Evolutionary conservation across 2,888 invertebrate genomes (phyloP).

Genomic region (Pammene aurita): DNA sequence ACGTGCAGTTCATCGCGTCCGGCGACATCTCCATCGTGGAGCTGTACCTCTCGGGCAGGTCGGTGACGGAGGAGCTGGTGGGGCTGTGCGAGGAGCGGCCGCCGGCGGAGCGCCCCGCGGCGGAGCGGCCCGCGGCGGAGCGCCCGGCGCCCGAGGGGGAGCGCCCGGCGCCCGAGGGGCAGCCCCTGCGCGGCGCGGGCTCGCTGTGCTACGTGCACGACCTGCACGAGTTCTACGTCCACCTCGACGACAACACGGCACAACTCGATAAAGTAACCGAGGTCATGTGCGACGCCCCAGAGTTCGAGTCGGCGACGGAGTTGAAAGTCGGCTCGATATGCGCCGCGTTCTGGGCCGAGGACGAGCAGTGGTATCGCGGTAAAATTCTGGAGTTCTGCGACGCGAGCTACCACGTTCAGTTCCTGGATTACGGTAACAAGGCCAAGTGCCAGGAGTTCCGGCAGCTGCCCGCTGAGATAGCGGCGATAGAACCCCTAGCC

Average conservation of each 20-base stretch:
- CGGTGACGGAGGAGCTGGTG: slow-evolving; percentile 85
- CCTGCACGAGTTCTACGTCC: slow-evolving; percentile 89
- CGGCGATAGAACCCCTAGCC: slow-evolving; percentile 83
- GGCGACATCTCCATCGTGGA: slow-evolving; percentile 86
- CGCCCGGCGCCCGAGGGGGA: slow-evolving; percentile 73
- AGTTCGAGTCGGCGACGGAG: slow-evolving; percentile 78
- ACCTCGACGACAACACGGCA: slow-evolving; percentile 81
- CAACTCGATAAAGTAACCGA: slow-evolving; percentile 85
- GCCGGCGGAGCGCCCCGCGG: slow-evolving; percentile 60
- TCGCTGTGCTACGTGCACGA: slow-evolving; percentile 87
- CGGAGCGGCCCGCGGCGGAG: too few relatives aligned
- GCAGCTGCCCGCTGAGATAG: slow-evolving; percentile 84
- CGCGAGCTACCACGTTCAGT: slow-evolving; percentile 83
- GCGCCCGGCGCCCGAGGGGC: slow-evolving; percentile 72
- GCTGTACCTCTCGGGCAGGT: slow-evolving; percentile 84
- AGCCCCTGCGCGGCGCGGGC: slow-evolving; percentile 79
- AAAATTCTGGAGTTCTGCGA: slow-evolving; percentile 84
- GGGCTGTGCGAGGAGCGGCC: slow-evolving; percentile 76
- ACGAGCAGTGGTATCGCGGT: slow-evolving; percentile 87
- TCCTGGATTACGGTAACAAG: slow-evolving; percentile 88
- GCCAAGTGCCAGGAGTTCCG: slow-evolving; percentile 84
- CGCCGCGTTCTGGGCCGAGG: slow-evolving; percentile 86
- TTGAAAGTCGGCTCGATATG: slow-evolving; percentile 84
- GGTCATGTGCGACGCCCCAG: slow-evolving; percentile 77
- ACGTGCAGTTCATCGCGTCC: slow-evolving; percentile 86